Evolutionary conservation across 2,113 vertebrate genomes (phyloP), one percentile per base, ranked within the genome.

Genomic region (Oreochromis niloticus): DNA sequence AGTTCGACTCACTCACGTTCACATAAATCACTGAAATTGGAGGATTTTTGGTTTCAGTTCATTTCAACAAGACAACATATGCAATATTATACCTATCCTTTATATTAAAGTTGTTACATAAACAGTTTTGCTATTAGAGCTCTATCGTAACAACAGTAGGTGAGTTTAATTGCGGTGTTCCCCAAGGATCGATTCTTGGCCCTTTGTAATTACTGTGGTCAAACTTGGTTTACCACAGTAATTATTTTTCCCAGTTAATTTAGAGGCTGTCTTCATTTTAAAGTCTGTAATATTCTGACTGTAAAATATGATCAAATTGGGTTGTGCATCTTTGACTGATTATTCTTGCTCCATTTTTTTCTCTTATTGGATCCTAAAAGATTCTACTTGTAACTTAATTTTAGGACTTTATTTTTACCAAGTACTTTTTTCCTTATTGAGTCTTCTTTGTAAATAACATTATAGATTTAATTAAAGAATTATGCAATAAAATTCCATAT

Each of bases 71-170:
- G 41, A 48, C 46, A 73, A 48, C 4, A 73, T 2, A 1, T 19
- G 30, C 12, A 46, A 11, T 7, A 17, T 73, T 27, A 16, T 0
- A 27, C 13, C 0, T 27, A 17, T 27, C 5, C 0, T 46, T 46
- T 27, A 73, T 16, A 30, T 46, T 46, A 17, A 73, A 17, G 5
- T 17, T 46, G 22, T 75, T 75, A 48, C 41, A 75, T 11, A 17
- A 17, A 48, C 39, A 27, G 5, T 19, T 9, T 34, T 36, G 19
- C 34, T 32, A 7, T 75, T 75, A 75, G 14, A 75, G 50, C 71
- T 12, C 14, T 30, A n/a, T 22, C 5, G 3, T 3, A 32, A 12
- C 27, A 50, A 12, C 71, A 48, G 24, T 11, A 27, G 27, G 24
- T 75, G 24, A 75, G 24, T 30, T 75, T 75, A 56, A 83, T 13